Evolutionary conservation across 1,140 invertebrate species (phyloP).

Genomic region (Ladona fulva): DNA sequence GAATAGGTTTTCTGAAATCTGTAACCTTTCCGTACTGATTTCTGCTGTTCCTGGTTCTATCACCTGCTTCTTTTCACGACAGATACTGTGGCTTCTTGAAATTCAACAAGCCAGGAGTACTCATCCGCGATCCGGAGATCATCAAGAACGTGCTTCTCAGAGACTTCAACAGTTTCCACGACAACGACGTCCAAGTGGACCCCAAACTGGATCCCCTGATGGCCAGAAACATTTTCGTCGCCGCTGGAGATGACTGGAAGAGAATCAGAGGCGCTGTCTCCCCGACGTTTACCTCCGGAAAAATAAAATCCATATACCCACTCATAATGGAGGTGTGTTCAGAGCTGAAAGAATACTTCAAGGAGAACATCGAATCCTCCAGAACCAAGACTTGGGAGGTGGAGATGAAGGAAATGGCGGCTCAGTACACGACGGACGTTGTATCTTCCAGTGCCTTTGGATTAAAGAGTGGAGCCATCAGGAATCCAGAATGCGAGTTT

Average conservation of each 20-base stretch:
- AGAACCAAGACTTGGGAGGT: slow-evolving; percentile 13
- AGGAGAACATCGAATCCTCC: slow-evolving; percentile 27
- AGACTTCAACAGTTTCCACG: slow-evolving; percentile 41
- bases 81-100: neutral
- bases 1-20: too few relatives aligned
- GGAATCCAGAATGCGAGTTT: slow-evolving; percentile 26
- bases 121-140: slow-evolving; percentile 38
- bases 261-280: slow-evolving; percentile 40
- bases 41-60: too few relatives aligned
- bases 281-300: slow-evolving; percentile 43
- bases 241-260: slow-evolving; percentile 38
- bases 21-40: too few relatives aligned
- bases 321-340: slow-evolving; percentile 37
- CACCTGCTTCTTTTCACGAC: too few relatives aligned
- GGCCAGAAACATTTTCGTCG: slow-evolving; percentile 24
- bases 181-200: slow-evolving; percentile 19
- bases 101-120: slow-evolving; percentile 25
- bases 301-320: slow-evolving; percentile 45
- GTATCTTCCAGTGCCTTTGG: slow-evolving; percentile 34
- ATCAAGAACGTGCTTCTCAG: slow-evolving; percentile 39
- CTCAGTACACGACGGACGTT: slow-evolving; percentile 29
- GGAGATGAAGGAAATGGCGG: slow-evolving; percentile 29
- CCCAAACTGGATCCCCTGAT: neutral
- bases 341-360: slow-evolving; percentile 31
- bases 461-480: slow-evolving; percentile 23